A percentile compares a stretch with the other conserved stretches of the same genome.
Evolutionary conservation across 2,113 vertebrate genomes (phyloP).

Genomic region (Eonycteris spelaea): DNA sequence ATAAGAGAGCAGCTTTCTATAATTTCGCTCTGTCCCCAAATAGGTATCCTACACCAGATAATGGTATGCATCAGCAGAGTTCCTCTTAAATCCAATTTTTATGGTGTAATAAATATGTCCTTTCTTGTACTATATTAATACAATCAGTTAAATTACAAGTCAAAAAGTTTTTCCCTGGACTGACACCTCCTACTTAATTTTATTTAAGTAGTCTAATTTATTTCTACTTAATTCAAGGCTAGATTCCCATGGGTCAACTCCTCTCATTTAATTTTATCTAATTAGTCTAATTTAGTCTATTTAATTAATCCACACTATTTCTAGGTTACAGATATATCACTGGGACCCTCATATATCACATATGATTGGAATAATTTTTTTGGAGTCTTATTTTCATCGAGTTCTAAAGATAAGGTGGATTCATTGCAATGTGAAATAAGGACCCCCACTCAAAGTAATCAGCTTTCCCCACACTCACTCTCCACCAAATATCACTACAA

Average conservation of each 20-base stretch:
- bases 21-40: neutral
- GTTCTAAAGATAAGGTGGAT: neutral
- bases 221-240: slow-evolving; percentile 52
- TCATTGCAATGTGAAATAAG: neutral
- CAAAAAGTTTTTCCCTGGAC: neutral
- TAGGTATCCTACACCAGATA: neutral
- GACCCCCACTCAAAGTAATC: neutral
- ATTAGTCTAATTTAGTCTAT: slow-evolving; percentile 50
- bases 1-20: neutral
- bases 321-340: neutral
- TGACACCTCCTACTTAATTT: slow-evolving; percentile 33
- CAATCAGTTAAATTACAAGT: slow-evolving; percentile 35
- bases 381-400: neutral
- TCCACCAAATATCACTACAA: neutral
- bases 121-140: neutral
- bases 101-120: neutral
- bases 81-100: neutral
- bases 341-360: neutral
- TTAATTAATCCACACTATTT: slow-evolving; percentile 54
- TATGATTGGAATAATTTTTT: neutral
- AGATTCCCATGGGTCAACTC: slow-evolving; percentile 30
- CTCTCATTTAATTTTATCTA: slow-evolving; percentile 49
- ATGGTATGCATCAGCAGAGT: neutral
- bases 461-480: neutral
- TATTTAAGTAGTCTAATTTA: slow-evolving; percentile 56